phyloP scores from a whole-genome alignment of 2,113 vertebrate genomes.

The Sminthopsis crassicaudata region DNA sequence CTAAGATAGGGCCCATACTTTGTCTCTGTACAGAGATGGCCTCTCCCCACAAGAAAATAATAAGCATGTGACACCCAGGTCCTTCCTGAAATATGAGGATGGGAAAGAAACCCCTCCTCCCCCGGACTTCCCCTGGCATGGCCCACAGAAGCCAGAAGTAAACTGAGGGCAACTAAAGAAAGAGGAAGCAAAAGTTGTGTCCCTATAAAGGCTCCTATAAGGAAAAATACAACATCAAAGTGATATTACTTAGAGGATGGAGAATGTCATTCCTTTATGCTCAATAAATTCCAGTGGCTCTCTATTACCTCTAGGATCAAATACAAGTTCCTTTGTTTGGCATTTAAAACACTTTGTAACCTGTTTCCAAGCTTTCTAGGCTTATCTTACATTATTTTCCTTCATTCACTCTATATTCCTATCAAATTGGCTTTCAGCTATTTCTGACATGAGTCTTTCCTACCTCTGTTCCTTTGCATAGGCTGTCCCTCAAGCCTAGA shows the following conservation, averaged over 20 bases:
- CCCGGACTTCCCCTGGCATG: not conserved
- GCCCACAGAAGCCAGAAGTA: not conserved
- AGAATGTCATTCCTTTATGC: not conserved
- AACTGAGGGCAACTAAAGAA: not conserved
- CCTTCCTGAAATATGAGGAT: not conserved
- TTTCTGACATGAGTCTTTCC: not conserved
- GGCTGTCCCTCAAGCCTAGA: not conserved
- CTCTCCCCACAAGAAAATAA: not conserved
- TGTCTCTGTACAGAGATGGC: slow-evolving; percentile 9
- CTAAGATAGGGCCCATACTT: not conserved
- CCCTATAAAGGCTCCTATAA: not conserved
- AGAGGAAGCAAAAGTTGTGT: not conserved
- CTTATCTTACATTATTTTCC: not conserved
- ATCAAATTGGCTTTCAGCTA: not conserved
- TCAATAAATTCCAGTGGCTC: not conserved
- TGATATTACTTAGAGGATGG: not conserved
- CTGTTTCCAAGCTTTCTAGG: not conserved
- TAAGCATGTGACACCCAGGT: not conserved
- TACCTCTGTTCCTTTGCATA: not conserved
- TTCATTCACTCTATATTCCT: not conserved
- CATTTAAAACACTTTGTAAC: not conserved
- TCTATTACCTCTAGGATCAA: not conserved
- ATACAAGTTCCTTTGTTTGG: not conserved
- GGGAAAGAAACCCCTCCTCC: not conserved
- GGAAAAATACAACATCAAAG: not conserved